Percentiles rank a stretch among this genome's conserved stretches.
Conservation (phyloP, 2,888 invertebrate genomes). For the Trissolcus brochymenae region DNA sequence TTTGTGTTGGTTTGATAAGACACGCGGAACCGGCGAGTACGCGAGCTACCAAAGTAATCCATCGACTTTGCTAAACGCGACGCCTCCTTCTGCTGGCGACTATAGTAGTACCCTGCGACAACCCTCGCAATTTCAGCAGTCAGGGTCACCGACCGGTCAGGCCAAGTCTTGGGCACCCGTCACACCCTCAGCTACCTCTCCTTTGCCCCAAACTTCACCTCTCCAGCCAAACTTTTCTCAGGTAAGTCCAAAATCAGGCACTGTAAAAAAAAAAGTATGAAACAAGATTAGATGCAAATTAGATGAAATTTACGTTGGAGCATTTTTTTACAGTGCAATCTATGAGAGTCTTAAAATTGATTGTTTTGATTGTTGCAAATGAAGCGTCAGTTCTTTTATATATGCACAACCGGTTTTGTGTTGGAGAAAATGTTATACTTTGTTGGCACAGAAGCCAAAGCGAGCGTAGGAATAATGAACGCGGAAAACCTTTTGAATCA, state of each 20-base stretch:
- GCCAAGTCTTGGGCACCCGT: slow-evolving; percentile 77
- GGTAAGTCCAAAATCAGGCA: slow-evolving; percentile 38
- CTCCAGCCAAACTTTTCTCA: slow-evolving; percentile 54
- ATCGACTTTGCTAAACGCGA: slow-evolving; percentile 59
- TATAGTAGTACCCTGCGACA: slow-evolving; percentile 67
- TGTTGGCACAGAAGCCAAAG: too few species aligned
- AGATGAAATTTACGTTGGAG: too few species aligned
- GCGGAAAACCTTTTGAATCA: neutral
- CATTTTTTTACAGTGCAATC: too few species aligned
- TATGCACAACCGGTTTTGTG: too few species aligned
- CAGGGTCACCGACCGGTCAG: slow-evolving; percentile 34
- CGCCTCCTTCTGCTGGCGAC: slow-evolving; percentile 70
- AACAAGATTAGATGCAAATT: too few species aligned
- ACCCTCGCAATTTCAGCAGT: slow-evolving; percentile 69
- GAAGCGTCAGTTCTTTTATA: too few species aligned
- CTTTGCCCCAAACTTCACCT: slow-evolving; percentile 67
- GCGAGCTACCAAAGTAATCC: slow-evolving; percentile 71
- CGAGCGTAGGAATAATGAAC: too few species aligned
- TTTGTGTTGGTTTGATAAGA: slow-evolving; percentile 62
- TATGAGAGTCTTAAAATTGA: too few species aligned
- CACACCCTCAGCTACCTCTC: slow-evolving; percentile 77
- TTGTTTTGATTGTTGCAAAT: too few species aligned
- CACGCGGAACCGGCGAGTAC: slow-evolving; percentile 71
- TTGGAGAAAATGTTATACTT: too few species aligned
- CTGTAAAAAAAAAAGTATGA: neutral